Base-by-base conservation (phyloP, 2,797 vertebrate species). In the Trachops cirrhosus region DNA sequence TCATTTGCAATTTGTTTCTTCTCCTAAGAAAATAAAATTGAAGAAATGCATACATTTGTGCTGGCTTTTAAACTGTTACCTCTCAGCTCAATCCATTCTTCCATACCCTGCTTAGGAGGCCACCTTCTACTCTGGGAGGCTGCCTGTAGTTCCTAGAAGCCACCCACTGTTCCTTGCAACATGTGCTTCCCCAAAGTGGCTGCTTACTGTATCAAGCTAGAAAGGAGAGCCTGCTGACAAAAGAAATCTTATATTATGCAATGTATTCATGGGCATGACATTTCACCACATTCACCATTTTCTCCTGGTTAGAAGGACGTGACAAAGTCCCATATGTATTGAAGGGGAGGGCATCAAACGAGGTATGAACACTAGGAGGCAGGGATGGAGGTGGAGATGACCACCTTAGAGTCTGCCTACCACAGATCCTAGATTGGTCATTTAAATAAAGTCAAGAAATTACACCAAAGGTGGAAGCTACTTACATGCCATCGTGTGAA, bases 391-490 rank as follows among this genome's bases (percentile, higher is more conserved):
- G 11, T n/a, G 9, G 39, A 12, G 18, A n/a, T 50, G 44, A 24
- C 37, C 29, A 48, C 39, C 46, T 54, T 85, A 32, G 54, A 62
- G 57, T 77, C 22, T 68, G 37, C 41, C 48, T 29, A 82, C 41
- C 24, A 21, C 15, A 46, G 64, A 79, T 41, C 21, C 57, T 59
- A 48, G 11, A 68, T 29, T 22, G 18, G 12, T 34, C n/a, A 71
- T 84, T 89, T 79, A 86, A 86, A 68, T 71, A 73, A 79, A 84
- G 8, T 21, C 70, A 19, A 87, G 44, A 97, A 74, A 79, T 64
- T 54, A 1, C 15, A 77, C 9, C 3, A 62, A 87, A 82, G 5
- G 39, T 74, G 5, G 74, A 29, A 75, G 32, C 9, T 92, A 73
- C 57, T 78, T 79, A 90, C 22, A 46, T 87, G n/a, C 70, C n/a